Base-by-base conservation (phyloP, 2,797 vertebrate species). In the Hypotaenidia philippensis region DNA sequence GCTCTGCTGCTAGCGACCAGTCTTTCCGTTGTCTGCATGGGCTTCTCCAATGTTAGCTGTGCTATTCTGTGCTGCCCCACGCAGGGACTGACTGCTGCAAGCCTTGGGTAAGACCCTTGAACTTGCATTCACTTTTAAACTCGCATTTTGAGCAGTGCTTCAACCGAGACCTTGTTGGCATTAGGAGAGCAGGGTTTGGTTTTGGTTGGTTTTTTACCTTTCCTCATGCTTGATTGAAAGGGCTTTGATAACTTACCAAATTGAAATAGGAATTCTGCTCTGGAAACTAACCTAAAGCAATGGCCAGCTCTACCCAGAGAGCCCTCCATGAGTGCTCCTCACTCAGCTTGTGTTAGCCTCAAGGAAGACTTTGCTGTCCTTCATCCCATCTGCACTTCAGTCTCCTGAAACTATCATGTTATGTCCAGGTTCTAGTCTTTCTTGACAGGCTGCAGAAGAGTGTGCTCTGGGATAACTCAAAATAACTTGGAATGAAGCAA, bases 381-480 rank as follows among this genome's bases (percentile, higher is more conserved):
- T 86, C 57, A 9, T 53, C 6, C 26, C n/a, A 2, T 19, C 50
- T n/a, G 13, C 31, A 11, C 45, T 75, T 66, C 15, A 4, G 26
- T 49, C 6, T 29, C 31, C 6, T 29, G 32, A 40, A 18, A 14
- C 1, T 1, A 9, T 0, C 0, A 8, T 3, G 1, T 31, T 34
- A 9, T 5, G 13, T 27, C 15, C 31, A 38, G 36, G 32, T 41
- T 44, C 21, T 50, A 21, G 31, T 26, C 61, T 74, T 70, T n/a
- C n/a, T 29, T 32, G 26, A 1, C 11, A 15, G 45, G 25, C 36
- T 71, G 17, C 36, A 29, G 41, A 45, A 55, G 13, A 50, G 57
- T 57, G 29, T 26, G 16, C 32, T 89, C 27, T 29, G 36, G 21
- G 10, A 11, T 72, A 69, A 66, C 27, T 21, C 6, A 1, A 45